Conservation (phyloP, 1,140 invertebrate species). For the Bilobella aurantiaca region DNA sequence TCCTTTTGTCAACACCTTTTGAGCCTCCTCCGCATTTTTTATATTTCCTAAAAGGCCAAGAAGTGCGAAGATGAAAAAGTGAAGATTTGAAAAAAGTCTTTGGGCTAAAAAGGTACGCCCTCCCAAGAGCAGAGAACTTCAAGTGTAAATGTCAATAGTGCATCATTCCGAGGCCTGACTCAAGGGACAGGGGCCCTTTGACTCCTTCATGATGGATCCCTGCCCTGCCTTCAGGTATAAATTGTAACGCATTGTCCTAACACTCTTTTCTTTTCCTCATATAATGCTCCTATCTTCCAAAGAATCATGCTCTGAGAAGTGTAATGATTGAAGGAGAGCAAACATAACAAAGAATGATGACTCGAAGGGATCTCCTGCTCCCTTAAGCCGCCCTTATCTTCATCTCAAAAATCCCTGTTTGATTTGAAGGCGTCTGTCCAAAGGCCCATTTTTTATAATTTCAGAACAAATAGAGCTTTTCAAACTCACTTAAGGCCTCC, state of each 20-base stretch:
- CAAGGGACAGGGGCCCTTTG: not conserved
- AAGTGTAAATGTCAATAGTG: conserved; percentile 4
- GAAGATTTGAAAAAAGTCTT: not conserved
- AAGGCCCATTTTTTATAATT: not conserved
- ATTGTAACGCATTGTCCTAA: conserved; percentile 2
- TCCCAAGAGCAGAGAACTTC: not conserved
- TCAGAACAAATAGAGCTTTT: not conserved
- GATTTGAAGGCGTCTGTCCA: not conserved
- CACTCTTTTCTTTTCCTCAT: not conserved
- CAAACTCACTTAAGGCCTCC: not conserved
- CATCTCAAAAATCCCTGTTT: no score
- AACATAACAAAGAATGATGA: no score
- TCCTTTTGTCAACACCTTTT: conserved; percentile 8
- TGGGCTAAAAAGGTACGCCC: not conserved
- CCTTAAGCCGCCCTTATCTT: no score
- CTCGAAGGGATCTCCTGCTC: no score
- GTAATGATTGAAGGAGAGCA: not conserved
- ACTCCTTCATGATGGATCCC: not conserved
- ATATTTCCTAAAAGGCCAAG: not conserved
- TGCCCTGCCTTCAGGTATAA: not conserved
- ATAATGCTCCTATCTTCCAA: not conserved
- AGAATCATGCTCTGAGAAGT: not conserved
- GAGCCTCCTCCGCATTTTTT: not conserved
- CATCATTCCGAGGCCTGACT: not conserved
- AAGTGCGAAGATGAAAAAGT: conserved; percentile 8